Base-by-base conservation (phyloP, 2,797 vertebrate genomes). In the Parauchenoglanis punctatus region DNA sequence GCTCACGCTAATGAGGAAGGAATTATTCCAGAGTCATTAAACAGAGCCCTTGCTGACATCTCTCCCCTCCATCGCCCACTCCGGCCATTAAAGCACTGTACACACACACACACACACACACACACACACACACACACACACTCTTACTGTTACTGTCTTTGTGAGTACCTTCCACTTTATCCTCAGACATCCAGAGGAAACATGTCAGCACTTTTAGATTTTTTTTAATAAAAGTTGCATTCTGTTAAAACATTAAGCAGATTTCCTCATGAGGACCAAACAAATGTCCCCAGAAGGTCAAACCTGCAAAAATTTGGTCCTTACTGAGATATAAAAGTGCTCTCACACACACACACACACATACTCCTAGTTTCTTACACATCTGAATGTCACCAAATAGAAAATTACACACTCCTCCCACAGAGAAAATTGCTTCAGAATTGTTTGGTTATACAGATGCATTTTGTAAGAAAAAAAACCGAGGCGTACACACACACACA, bases 331-430 rank as follows among this genome's bases (percentile, higher is more conserved):
- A 67, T 67, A 67, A 67, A 82, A 49, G 61, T 84, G 94, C 94
- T 94, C 94, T 83, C 76, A 95, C 88, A 95, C 87, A 95, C 94
- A 92, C 93, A 91, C 61, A 68, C 7, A 83, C 92, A 91, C 92
- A 93, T 76, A 93, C 94, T 95, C 93, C 94, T 93, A 95, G 93
- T 95, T 95, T 94, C 95, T 96, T 95, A 96, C 95, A 96, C 96
- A 96, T 95, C 95, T 95, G 94, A 95, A 95, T 97, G 96, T 96
- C 95, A 96, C 95, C 94, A 95, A 96, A 96, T 95, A 96, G 96
- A 96, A 96, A 96, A 96, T 97, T 96, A 96, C 96, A 96, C 95
- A 96, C 95, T 96, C 94, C 95, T 95, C 96, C 96, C 95, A 96
- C 95, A 93, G 96, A 96, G 96, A 96, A 97, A 97, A 97, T 97